Evolutionary conservation across 2,888 invertebrate species (phyloP).

Genomic region (Tolmerus cingulatus): DNA sequence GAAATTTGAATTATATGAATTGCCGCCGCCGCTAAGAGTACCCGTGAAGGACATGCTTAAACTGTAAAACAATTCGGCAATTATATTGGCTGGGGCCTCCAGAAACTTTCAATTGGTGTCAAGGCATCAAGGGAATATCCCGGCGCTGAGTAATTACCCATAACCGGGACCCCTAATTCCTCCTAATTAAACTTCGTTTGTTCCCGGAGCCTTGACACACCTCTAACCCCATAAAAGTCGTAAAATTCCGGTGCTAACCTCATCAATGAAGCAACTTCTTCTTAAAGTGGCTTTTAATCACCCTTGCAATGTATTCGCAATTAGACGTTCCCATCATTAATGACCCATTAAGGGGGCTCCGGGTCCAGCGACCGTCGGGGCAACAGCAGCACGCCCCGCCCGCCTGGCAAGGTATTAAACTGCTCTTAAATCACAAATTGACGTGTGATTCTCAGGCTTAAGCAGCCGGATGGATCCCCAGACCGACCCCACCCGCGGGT

Average conservation of each 20-base stretch:
- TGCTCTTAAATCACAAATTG: constrained; percentile 33
- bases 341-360: constrained; percentile 14
- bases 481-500: background rate
- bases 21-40: background rate
- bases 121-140: background rate
- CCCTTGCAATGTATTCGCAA: constrained; percentile 15
- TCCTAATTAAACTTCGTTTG: background rate
- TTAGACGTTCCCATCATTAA: constrained; percentile 27
- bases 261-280: background rate
- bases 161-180: background rate
- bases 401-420: background rate
- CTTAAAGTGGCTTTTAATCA: constrained; percentile 41
- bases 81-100: background rate
- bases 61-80: background rate
- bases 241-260: constrained; percentile 5
- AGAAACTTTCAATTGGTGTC: background rate
- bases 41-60: background rate
- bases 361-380: background rate
- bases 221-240: constrained; percentile 29
- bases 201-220: background rate
- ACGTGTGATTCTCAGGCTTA: constrained; percentile 6
- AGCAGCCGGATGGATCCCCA: background rate
- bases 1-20: background rate
- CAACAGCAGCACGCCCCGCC: background rate
- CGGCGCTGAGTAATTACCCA: background rate